Percentiles rank a stretch among this genome's conserved stretches.
phyloP scores from a whole-genome alignment of 2,888 invertebrate species.

The Tillus elongatus region DNA sequence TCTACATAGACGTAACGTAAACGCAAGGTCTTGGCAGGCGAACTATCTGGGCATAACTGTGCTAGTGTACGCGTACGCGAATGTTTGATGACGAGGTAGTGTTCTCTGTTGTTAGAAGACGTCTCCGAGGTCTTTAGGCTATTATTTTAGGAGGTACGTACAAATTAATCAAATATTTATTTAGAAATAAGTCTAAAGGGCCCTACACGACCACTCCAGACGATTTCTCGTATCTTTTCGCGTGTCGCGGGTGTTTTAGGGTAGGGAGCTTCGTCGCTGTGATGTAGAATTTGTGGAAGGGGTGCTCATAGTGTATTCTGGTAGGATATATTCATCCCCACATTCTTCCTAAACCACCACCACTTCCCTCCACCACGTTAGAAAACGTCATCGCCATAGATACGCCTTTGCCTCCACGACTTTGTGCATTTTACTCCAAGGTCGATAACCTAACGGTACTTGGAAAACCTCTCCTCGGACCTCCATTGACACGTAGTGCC shows the following conservation, averaged over 20 bases:
- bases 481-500: no score
- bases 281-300: constrained; percentile 44
- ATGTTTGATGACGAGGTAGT: constrained; percentile 31
- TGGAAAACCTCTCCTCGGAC: constrained; percentile 5
- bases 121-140: constrained; percentile 12
- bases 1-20: constrained; percentile 26
- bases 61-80: neutral
- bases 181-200: constrained; percentile 18
- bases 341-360: constrained; percentile 43
- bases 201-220: constrained; percentile 29
- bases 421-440: constrained; percentile 29
- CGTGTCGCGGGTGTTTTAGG: constrained; percentile 41
- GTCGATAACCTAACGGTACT: constrained; percentile 36
- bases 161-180: constrained; percentile 9
- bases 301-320: constrained; percentile 43
- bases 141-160: constrained; percentile 21
- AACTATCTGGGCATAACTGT: constrained; percentile 31
- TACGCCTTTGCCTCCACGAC: constrained; percentile 28
- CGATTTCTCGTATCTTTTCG: constrained; percentile 38
- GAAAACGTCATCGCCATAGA: constrained; percentile 40
- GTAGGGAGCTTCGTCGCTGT: constrained; percentile 44
- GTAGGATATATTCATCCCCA: constrained; percentile 45
- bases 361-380: constrained; percentile 41
- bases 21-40: constrained; percentile 28
- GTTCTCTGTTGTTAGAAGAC: constrained; percentile 27